phyloP scores from a whole-genome alignment of 2,888 invertebrate genomes.

The Aphrophora alni region DNA sequence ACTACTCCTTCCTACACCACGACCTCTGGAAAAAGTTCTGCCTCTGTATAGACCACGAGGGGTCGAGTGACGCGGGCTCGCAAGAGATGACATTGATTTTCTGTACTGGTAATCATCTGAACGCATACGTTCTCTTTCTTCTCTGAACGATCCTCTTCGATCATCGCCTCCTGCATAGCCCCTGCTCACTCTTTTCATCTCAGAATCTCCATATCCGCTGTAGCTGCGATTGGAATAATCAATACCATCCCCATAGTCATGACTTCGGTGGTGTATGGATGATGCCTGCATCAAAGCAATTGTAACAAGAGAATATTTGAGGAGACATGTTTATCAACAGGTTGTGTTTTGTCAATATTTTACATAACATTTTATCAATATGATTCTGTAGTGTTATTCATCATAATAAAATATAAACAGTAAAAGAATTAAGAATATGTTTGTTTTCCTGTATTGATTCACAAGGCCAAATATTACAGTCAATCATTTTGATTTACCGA shows the following conservation, averaged over 20 bases:
- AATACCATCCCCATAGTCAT: constrained; percentile 32
- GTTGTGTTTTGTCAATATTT: not conserved
- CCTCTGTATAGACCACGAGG: constrained; percentile 30
- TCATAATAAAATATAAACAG: not conserved
- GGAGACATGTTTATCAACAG: not conserved
- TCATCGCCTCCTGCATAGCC: constrained; percentile 32
- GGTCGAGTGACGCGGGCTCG: constrained; percentile 29
- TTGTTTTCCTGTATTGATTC: not conserved
- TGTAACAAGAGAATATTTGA: constrained; percentile 14
- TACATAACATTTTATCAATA: not conserved
- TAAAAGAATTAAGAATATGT: not conserved
- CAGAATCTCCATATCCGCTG: constrained; percentile 23
- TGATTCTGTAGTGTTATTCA: not conserved
- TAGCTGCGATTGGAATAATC: constrained; percentile 33
- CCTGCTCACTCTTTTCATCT: constrained; percentile 29
- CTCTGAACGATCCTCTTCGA: constrained; percentile 24
- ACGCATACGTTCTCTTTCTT: constrained; percentile 29
- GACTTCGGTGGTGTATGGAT: constrained; percentile 36
- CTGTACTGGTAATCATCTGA: constrained; percentile 36
- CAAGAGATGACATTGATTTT: constrained; percentile 23
- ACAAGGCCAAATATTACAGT: not conserved
- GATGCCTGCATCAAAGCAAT: constrained; percentile 39
- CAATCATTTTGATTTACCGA: not conserved
- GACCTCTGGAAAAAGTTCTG: constrained; percentile 27
- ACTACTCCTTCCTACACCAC: constrained; percentile 19